Conservation (phyloP, 2,113 vertebrate species). For the Lethenteron camtschaticum region DNA sequence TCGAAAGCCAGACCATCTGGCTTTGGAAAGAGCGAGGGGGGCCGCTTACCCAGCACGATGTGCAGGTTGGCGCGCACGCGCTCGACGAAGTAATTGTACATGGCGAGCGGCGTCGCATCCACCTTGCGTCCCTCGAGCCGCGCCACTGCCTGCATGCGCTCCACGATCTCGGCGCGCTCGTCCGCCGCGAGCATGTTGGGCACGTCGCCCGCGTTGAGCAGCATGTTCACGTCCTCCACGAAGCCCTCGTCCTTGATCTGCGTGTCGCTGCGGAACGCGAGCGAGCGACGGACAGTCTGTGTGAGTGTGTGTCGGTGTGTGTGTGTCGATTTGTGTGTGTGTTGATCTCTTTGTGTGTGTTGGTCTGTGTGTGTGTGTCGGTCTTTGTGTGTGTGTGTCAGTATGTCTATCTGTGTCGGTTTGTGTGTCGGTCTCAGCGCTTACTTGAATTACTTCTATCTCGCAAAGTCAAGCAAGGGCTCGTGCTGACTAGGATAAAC, state of each 20-base stretch:
- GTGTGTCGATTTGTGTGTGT: background rate
- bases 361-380: background rate
- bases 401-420: background rate
- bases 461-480: too few relatives aligned
- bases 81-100: constrained; percentile 68
- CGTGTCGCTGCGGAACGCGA: constrained; percentile 23
- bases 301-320: too few relatives aligned
- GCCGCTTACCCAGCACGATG: constrained; percentile 43
- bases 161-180: constrained; percentile 53
- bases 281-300: too few relatives aligned
- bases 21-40: too few relatives aligned
- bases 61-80: constrained; percentile 63
- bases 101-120: constrained; percentile 42
- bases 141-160: constrained; percentile 47
- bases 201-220: constrained; percentile 63
- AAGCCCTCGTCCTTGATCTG: constrained; percentile 69
- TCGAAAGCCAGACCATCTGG: too few relatives aligned
- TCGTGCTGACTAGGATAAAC: too few relatives aligned
- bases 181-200: constrained; percentile 63
- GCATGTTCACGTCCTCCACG: constrained; percentile 64
- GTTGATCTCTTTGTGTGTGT: background rate
- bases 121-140: constrained; percentile 38
- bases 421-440: too few relatives aligned
- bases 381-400: background rate
- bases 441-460: too few relatives aligned